Evolutionary conservation across 2,797 vertebrate species (phyloP).

Genomic region (Emydoidea blandingii): DNA sequence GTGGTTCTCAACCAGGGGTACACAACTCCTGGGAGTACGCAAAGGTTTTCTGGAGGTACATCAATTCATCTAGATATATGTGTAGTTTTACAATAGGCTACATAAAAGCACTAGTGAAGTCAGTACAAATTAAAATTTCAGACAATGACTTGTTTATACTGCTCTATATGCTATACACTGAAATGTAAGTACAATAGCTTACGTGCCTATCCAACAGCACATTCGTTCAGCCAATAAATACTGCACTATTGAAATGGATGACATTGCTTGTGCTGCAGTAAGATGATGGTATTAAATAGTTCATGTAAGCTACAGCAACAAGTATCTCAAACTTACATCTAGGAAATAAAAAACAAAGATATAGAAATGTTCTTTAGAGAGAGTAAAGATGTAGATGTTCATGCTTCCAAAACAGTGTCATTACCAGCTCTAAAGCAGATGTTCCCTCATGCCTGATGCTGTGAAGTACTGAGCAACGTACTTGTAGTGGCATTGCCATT

Average conservation of each 20-base stretch:
- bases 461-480: not conserved
- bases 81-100: too few species aligned
- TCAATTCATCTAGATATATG: too few species aligned
- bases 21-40: too few species aligned
- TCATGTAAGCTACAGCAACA: not conserved
- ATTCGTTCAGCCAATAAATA: not conserved
- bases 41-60: too few species aligned
- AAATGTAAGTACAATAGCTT: not conserved
- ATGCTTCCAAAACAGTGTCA: not conserved
- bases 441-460: not conserved
- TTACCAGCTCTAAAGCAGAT: not conserved
- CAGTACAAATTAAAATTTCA: too few species aligned
- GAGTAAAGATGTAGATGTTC: not conserved
- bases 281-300: not conserved
- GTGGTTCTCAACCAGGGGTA: too few species aligned
- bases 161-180: too few species aligned
- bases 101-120: too few species aligned
- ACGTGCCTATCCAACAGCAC: not conserved
- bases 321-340: not conserved
- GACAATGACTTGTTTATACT: too few species aligned
- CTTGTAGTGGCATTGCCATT: too few species aligned
- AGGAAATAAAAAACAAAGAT: not conserved
- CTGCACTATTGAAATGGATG: not conserved
- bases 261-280: not conserved
- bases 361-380: not conserved